Evolutionary conservation across 2,113 vertebrate species (phyloP).

Genomic region (Phylloscopus trochiloides): DNA sequence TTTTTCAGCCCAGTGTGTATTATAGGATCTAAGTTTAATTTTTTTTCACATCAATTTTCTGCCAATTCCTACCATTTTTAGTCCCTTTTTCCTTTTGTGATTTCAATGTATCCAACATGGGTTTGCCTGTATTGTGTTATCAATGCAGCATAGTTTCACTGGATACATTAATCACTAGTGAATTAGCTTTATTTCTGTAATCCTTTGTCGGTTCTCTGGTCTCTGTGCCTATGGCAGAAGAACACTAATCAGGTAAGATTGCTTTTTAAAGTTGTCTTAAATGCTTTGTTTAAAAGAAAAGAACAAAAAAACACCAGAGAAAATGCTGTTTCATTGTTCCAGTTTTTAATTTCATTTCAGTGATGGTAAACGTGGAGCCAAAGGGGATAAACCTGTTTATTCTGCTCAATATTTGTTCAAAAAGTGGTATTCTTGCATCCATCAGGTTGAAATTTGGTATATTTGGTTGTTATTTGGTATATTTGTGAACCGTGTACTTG

Average conservation of each 20-base stretch:
- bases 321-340: slow-evolving; percentile 76
- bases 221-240: slow-evolving; percentile 70
- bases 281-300: slow-evolving; percentile 80
- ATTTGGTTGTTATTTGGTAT: slow-evolving; percentile 79
- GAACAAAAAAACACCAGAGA: slow-evolving; percentile 41
- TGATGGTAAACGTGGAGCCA: slow-evolving; percentile 73
- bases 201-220: slow-evolving; percentile 74
- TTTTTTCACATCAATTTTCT: slow-evolving; percentile 57
- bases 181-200: slow-evolving; percentile 77
- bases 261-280: slow-evolving; percentile 84
- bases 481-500: slow-evolving; percentile 98
- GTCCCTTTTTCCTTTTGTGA: slow-evolving; percentile 70
- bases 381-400: slow-evolving; percentile 71
- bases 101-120: slow-evolving; percentile 76
- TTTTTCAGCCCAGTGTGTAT: slow-evolving; percentile 4
- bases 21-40: slow-evolving; percentile 9
- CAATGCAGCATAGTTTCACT: slow-evolving; percentile 59
- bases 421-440: slow-evolving; percentile 76
- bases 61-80: slow-evolving; percentile 66
- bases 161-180: slow-evolving; percentile 78
- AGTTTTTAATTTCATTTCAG: slow-evolving; percentile 76
- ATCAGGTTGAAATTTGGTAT: slow-evolving; percentile 77
- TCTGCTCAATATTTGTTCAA: slow-evolving; percentile 67
- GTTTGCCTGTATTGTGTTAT: slow-evolving; percentile 68
- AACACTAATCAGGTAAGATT: slow-evolving; percentile 79